Evolutionary conservation across 1,140 invertebrate genomes (phyloP).

Genomic region (Sinella curviseta): DNA sequence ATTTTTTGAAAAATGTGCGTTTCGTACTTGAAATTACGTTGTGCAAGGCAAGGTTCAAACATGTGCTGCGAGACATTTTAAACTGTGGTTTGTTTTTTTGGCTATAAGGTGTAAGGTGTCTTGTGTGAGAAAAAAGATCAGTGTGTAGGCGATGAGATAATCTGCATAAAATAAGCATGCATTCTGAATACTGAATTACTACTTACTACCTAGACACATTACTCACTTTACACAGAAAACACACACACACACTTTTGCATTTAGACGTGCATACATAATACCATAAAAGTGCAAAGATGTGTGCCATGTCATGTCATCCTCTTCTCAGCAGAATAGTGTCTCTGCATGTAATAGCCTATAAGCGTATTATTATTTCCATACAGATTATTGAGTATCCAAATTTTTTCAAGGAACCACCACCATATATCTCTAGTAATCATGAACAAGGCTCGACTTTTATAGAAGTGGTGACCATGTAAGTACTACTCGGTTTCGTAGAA

Average conservation of each 20-base stretch:
- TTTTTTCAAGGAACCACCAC: background rate
- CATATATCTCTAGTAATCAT: background rate
- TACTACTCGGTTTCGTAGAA: background rate
- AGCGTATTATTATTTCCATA: too few relatives aligned
- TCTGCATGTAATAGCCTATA: too few relatives aligned
- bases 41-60: background rate
- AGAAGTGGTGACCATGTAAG: slow-evolving; percentile 7
- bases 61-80: background rate
- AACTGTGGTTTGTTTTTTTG: background rate
- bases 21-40: background rate
- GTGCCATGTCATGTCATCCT: background rate
- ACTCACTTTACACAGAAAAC: too few relatives aligned
- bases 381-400: background rate
- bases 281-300: background rate
- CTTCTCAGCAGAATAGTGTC: too few relatives aligned
- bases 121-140: background rate
- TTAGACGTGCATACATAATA: background rate
- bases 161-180: background rate
- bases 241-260: background rate
- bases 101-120: too few relatives aligned
- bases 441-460: background rate
- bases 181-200: background rate
- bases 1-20: background rate
- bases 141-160: background rate
- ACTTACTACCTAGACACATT: too few relatives aligned